Evolutionary conservation across 2,113 vertebrate genomes (phyloP).

Genomic region (Rhipidura dahli): DNA sequence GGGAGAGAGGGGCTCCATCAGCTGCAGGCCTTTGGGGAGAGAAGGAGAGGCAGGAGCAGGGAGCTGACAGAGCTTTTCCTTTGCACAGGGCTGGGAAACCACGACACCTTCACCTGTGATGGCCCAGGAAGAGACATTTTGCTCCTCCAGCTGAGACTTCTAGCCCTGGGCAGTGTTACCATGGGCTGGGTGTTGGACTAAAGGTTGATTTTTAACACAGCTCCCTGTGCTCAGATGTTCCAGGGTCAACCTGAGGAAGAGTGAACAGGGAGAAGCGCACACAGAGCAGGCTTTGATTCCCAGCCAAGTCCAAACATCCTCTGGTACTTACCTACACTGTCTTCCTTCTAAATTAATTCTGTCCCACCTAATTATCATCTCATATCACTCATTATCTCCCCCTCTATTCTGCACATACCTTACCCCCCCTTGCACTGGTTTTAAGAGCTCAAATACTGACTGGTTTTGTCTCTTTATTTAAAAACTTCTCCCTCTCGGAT

Average conservation of each 20-base stretch:
- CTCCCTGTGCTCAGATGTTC: background rate
- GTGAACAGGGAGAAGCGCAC: background rate
- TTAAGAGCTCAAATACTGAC: background rate
- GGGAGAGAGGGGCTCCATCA: background rate
- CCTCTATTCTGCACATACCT: background rate
- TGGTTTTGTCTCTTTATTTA: background rate
- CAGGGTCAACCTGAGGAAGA: background rate
- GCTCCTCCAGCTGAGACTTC: background rate
- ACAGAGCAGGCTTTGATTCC: background rate
- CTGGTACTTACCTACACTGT: background rate
- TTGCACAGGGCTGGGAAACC: background rate
- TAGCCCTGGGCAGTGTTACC: background rate
- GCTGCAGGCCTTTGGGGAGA: too few species aligned
- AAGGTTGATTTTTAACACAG: background rate
- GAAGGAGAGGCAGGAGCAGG: background rate
- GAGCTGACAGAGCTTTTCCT: background rate
- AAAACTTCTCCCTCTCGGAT: background rate
- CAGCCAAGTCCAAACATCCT: background rate
- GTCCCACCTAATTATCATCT: background rate
- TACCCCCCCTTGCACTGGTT: background rate
- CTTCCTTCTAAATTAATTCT: background rate
- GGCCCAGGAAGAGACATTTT: background rate
- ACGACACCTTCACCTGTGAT: accelerated
- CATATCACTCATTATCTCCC: background rate
- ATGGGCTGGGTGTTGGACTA: accelerated